These are phyloP conservation scores for Lepidostoma basale DNA, from an alignment of 1,140 invertebrate genomes.

Conservation along the genomic window DNA sequence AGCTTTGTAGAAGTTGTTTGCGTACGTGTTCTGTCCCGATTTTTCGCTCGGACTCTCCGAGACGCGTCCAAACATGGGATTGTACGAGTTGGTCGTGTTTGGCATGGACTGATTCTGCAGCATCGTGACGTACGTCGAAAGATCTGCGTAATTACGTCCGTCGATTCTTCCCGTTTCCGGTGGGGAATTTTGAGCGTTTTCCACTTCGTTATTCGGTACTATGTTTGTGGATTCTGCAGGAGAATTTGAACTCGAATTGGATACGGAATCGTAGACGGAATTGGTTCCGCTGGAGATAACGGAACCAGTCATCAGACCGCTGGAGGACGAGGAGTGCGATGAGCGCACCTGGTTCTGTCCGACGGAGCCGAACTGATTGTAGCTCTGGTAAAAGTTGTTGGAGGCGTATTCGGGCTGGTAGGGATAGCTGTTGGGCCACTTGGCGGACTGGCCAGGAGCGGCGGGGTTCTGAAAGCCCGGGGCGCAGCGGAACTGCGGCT, in stretches of 20 bases:
- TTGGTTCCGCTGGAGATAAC: constrained; percentile 26
- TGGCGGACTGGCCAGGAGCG: background rate
- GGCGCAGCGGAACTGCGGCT: constrained; percentile 11
- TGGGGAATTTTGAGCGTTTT: background rate
- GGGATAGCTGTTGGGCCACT: background rate
- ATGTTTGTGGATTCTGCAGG: constrained; percentile 23
- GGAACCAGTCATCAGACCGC: constrained; percentile 24
- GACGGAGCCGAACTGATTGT: background rate
- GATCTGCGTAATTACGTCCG: background rate
- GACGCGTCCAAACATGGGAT: background rate
- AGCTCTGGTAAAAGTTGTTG: constrained; percentile 1
- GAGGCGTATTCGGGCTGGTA: background rate
- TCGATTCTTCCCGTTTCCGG: background rate
- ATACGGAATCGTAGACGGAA: constrained; percentile 42
- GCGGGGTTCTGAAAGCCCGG: background rate
- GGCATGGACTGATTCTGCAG: constrained; percentile 1
- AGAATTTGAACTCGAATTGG: constrained; percentile 42
- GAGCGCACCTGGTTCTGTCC: background rate
- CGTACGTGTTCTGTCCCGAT: too few relatives aligned
- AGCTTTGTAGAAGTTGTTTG: too few relatives aligned
- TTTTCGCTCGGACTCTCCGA: background rate
- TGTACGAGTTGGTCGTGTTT: background rate
- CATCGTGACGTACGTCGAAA: constrained; percentile 15
- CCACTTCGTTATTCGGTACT: background rate
- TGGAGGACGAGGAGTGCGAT: constrained; percentile 36